Evolutionary conservation across 2,888 invertebrate genomes (phyloP).

Genomic region (Lasioglossum calceatum): DNA sequence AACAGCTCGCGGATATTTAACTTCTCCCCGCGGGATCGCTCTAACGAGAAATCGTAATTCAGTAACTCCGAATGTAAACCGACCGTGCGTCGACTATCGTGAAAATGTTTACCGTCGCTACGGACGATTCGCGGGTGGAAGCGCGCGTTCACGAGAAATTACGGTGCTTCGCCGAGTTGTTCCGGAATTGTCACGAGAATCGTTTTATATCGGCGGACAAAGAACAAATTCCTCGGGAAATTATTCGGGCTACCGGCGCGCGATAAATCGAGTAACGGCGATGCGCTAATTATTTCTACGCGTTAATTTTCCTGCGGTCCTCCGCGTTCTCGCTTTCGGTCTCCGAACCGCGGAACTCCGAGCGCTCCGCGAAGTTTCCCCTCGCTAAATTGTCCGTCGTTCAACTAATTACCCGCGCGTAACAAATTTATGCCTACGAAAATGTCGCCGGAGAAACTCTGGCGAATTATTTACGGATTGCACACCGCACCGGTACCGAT

Average conservation of each 20-base stretch:
- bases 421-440: conserved; percentile 26
- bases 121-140: not conserved
- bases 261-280: conserved; percentile 33
- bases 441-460: not conserved
- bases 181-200: conserved; percentile 1
- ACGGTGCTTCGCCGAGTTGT: not conserved
- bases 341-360: conserved; percentile 14
- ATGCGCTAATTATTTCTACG: conserved; percentile 47
- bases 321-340: conserved; percentile 5
- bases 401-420: conserved; percentile 18
- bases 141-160: conserved; percentile 9
- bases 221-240: conserved; percentile 16
- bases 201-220: conserved; percentile 10
- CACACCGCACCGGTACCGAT: not conserved
- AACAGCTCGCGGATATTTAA: conserved; percentile 8
- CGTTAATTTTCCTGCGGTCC: conserved; percentile 41
- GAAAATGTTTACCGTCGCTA: conserved; percentile 18
- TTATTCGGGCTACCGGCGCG: conserved; percentile 5
- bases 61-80: conserved; percentile 18
- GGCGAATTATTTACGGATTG: not conserved
- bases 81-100: conserved; percentile 20
- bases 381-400: not conserved
- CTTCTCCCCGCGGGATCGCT: conserved; percentile 7
- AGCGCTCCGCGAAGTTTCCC: not conserved
- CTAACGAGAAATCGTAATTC: conserved; percentile 28